phyloP scores from a whole-genome alignment of 2,113 vertebrate species.

The Notechis scutatus region DNA sequence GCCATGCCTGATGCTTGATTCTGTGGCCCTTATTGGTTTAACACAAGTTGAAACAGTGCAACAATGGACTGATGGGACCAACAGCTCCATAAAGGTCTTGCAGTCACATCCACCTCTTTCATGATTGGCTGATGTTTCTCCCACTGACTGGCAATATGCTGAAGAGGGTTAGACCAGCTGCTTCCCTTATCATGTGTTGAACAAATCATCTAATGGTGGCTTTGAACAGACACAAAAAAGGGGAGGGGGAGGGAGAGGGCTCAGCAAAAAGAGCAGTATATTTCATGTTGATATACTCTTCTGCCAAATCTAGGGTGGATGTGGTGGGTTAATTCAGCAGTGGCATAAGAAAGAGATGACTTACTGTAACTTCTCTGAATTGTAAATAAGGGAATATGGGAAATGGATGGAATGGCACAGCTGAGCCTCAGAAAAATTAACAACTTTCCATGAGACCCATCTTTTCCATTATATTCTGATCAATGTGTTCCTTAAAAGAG shows the following conservation, averaged over 20 bases:
- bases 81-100: neutral
- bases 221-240: neutral
- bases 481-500: neutral
- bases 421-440: neutral
- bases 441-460: neutral
- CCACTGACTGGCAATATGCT: neutral
- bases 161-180: neutral
- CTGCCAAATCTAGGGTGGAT: neutral
- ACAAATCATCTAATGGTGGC: neutral
- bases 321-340: neutral
- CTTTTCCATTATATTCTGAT: neutral
- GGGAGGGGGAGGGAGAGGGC: too few species aligned
- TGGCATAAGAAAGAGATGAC: neutral
- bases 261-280: neutral
- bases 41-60: neutral
- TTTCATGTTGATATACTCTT: neutral
- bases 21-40: neutral
- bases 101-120: neutral
- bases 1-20: neutral
- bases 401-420: neutral
- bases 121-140: neutral
- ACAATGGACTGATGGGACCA: neutral
- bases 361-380: neutral
- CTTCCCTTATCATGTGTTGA: neutral
- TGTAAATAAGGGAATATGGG: neutral